Percentiles rank a stretch among this genome's conserved stretches.
These are phyloP conservation scores for Cromileptes altivelis DNA, from an alignment of 2,113 vertebrate species.

Conservation along the genomic window DNA sequence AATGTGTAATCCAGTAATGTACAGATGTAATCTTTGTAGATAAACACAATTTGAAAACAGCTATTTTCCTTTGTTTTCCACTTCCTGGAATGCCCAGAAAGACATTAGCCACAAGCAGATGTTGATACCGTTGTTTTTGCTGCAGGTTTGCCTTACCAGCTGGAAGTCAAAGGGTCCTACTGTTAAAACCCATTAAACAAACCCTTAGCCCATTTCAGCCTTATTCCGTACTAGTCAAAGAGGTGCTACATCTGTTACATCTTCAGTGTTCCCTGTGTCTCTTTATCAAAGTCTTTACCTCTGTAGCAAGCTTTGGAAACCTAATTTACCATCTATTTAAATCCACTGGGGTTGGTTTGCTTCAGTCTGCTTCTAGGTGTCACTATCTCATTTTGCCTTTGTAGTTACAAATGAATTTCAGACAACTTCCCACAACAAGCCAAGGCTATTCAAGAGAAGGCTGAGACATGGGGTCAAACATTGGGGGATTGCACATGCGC, in stretches of 20 bases:
- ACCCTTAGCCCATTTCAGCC: slow-evolving; percentile 32
- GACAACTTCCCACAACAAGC: too few relatives aligned
- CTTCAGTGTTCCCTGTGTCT: too few relatives aligned
- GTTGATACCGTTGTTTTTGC: slow-evolving; percentile 40
- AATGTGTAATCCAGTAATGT: background rate
- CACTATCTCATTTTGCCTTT: too few relatives aligned
- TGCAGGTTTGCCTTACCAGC: slow-evolving; percentile 57
- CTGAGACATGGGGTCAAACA: too few relatives aligned
- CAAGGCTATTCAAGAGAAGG: too few relatives aligned
- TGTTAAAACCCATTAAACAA: slow-evolving; percentile 60
- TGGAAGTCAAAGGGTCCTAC: slow-evolving; percentile 48
- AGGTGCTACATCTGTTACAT: too few relatives aligned
- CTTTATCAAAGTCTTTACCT: too few relatives aligned
- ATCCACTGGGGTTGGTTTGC: too few relatives aligned
- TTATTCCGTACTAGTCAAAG: slow-evolving; percentile 18
- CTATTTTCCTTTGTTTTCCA: slow-evolving; percentile 15
- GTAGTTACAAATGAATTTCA: too few relatives aligned
- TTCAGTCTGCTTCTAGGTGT: too few relatives aligned
- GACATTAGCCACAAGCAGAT: slow-evolving; percentile 58
- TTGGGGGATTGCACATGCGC: too few relatives aligned
- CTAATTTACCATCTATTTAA: background rate
- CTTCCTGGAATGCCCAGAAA: slow-evolving; percentile 11
- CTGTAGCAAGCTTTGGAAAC: background rate
- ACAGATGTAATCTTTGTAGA: background rate
- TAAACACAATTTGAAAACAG: slow-evolving; percentile 17